phyloP scores from a whole-genome alignment of 2,888 invertebrate species.

The Stegophylla sp. region DNA sequence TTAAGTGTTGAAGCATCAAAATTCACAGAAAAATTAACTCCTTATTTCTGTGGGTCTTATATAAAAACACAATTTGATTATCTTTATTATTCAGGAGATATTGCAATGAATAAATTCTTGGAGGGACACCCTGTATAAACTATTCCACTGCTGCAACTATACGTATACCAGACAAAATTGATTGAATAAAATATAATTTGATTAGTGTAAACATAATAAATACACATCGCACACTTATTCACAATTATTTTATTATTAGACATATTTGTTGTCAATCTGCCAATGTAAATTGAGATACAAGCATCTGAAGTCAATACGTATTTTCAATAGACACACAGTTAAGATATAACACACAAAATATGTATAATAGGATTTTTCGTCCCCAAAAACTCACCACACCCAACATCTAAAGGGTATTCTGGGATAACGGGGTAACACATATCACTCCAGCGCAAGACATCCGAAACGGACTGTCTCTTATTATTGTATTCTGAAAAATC shows the following conservation, averaged over 20 bases:
- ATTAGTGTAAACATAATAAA: slow-evolving; percentile 6
- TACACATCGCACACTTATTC: not conserved
- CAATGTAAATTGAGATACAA: not conserved
- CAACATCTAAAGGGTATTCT: slow-evolving; percentile 48
- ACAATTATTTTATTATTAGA: not conserved
- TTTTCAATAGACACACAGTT: slow-evolving; percentile 22
- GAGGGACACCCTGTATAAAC: too few relatives aligned
- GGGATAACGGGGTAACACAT: slow-evolving; percentile 52
- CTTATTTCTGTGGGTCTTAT: too few relatives aligned
- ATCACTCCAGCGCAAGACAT: slow-evolving; percentile 44
- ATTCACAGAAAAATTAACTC: too few relatives aligned
- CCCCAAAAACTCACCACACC: slow-evolving; percentile 51
- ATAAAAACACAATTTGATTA: too few relatives aligned
- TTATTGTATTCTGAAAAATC: slow-evolving; percentile 56
- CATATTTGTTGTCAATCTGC: not conserved
- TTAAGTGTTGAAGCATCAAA: too few relatives aligned
- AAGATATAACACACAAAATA: slow-evolving; percentile 3
- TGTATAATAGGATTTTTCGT: slow-evolving; percentile 34
- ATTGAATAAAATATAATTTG: not conserved
- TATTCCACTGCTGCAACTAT: not conserved
- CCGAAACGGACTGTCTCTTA: slow-evolving; percentile 41
- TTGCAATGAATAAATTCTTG: too few relatives aligned
- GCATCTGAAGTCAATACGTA: not conserved
- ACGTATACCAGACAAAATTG: not conserved
- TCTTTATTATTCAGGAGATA: too few relatives aligned